Evolutionary conservation across 2,888 invertebrate species (phyloP), one percentile per base, ranked within the genome.

Genomic region (Ferrisia virgata): DNA sequence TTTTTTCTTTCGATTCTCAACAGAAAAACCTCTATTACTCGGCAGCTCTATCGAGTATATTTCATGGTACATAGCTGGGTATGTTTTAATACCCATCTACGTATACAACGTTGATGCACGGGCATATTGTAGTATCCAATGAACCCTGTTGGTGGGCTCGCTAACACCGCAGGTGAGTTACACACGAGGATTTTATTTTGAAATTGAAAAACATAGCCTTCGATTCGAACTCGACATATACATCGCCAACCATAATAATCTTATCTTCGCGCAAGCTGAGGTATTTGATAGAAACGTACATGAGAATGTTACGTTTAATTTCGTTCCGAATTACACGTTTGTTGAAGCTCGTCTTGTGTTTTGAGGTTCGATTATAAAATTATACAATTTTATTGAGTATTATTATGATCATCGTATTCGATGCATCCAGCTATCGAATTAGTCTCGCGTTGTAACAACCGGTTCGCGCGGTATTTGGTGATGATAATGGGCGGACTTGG

Each of bases 141-240:
- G 18, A 47, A 47, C 47, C 72, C 72, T 33, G 72, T 72, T 72
- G 72, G 72, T 72, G 72, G 72, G 33, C 64, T 36, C 33, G 28
- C 64, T 28, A 33, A 72, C 72, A 72, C 72, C 72, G 72, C 72
- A 33, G 72, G 72, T 72, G 33, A 72, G n/a, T 72, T 72, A 69
- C 36, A 31, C 33, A 25, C 28, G 28, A 11, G 64, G 64, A 28
- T 28, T n/a, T n/a, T n/a, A 2, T 64, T 18, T 72, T 0, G 31
- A 72, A 72, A 72, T 18, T 25, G 58, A 64, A 25, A 64, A 64
- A 64, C 22, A 64, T 11, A 64, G 3, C 28, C 28, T 64, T 28
- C 28, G 58, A 64, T 22, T 8, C 72, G 72, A 31, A 64, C 31
- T 31, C 13, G 22, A 58, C 58, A 22, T 22, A 58, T 2, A 3